Evolutionary conservation across 2,888 invertebrate species (phyloP).

Genomic region (Pantelozetes paolii): DNA sequence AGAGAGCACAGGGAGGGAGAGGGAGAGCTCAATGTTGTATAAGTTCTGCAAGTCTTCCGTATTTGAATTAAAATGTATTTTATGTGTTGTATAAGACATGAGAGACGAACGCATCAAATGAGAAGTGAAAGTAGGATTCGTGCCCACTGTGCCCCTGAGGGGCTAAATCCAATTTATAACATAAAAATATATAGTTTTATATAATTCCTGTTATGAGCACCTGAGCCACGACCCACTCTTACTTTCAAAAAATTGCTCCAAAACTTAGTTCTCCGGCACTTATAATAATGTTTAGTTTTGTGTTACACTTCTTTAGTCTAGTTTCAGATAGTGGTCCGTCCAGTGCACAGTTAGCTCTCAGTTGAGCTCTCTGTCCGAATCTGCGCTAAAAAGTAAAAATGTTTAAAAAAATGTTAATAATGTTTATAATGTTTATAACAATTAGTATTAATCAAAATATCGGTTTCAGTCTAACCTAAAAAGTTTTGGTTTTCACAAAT

Average conservation of each 20-base stretch:
- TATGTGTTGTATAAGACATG: constrained; percentile 5
- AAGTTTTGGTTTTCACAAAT: too few species aligned
- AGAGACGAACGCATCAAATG: constrained; percentile 11
- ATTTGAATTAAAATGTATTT: neutral
- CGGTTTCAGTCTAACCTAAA: too few species aligned
- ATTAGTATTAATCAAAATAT: too few species aligned
- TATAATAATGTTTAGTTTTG: constrained; percentile 29
- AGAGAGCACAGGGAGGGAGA: too few species aligned
- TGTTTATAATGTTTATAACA: too few species aligned
- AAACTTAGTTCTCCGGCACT: constrained; percentile 20
- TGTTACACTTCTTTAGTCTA: constrained; percentile 37
- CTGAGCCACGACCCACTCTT: constrained; percentile 36
- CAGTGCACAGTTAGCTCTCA: neutral
- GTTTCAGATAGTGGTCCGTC: constrained; percentile 31
- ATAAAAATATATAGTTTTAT: too few species aligned
- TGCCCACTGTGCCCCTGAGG: neutral
- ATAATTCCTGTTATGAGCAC: constrained; percentile 27
- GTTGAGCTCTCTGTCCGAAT: neutral
- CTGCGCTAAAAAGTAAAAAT: neutral
- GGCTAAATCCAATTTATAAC: neutral
- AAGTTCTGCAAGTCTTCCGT: constrained; percentile 19
- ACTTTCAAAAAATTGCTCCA: constrained; percentile 16
- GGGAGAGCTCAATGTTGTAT: too few species aligned
- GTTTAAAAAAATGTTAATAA: too few species aligned
- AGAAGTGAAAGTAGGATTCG: constrained; percentile 34